phyloP scores from a whole-genome alignment of 2,888 invertebrate genomes.

The Sesamia inferens region DNA sequence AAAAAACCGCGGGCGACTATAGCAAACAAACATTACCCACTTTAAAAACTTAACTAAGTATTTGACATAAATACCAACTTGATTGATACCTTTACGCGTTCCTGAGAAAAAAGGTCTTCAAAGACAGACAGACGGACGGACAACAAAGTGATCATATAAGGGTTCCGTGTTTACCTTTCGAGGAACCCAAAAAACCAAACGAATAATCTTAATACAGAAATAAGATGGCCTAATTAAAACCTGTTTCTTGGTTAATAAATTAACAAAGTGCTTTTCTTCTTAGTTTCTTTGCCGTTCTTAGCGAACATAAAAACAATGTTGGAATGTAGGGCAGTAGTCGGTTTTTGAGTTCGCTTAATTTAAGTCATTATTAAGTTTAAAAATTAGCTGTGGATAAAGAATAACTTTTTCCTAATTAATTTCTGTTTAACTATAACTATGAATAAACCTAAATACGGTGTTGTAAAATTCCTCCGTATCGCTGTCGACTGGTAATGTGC shows the following conservation, averaged over 20 bases:
- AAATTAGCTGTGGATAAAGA: not conserved
- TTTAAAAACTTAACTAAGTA: too few species aligned
- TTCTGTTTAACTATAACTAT: not conserved
- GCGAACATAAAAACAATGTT: not conserved
- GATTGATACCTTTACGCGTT: too few species aligned
- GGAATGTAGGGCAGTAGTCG: too few species aligned
- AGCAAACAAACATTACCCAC: too few species aligned
- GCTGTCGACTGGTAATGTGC: not conserved
- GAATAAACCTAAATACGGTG: not conserved
- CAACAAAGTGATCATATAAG: too few species aligned
- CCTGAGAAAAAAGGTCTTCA: too few species aligned
- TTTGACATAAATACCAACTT: too few species aligned
- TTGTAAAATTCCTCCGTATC: not conserved
- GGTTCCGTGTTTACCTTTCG: too few species aligned
- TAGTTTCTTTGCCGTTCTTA: not conserved
- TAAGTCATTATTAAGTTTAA: not conserved
- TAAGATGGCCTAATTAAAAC: slow-evolving; percentile 17
- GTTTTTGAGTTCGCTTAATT: not conserved
- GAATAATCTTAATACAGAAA: not conserved
- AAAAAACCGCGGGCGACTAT: too few species aligned
- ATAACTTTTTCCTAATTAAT: not conserved
- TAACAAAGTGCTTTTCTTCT: not conserved
- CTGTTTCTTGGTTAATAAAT: not conserved
- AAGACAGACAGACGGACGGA: too few species aligned
- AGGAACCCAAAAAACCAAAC: not conserved